Conservation (phyloP, 2,888 invertebrate species). For the Elegia similella region DNA sequence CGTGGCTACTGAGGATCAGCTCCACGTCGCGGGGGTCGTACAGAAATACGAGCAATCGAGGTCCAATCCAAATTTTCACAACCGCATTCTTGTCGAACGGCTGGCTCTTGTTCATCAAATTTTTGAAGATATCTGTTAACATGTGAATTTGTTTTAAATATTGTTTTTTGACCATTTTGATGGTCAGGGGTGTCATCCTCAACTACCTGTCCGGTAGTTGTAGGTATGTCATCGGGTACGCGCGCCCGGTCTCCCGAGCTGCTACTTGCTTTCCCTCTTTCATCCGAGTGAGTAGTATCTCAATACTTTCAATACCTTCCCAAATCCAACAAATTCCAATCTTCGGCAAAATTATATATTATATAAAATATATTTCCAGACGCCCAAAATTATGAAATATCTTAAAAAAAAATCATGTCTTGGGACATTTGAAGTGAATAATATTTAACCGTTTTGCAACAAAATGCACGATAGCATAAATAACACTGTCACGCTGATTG, state of each 20-base stretch:
- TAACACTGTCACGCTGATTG: background rate
- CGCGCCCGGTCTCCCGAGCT: too few relatives aligned
- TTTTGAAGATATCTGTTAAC: conserved; percentile 85
- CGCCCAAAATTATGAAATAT: too few relatives aligned
- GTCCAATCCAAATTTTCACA: conserved; percentile 88
- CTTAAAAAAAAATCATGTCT: background rate
- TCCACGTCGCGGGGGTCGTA: conserved; percentile 90
- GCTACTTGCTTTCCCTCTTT: too few relatives aligned
- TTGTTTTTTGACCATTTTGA: too few relatives aligned
- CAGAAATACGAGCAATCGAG: conserved; percentile 87
- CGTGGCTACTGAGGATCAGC: conserved; percentile 88
- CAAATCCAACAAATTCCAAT: too few relatives aligned
- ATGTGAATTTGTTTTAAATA: background rate
- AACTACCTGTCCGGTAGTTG: too few relatives aligned
- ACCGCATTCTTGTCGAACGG: conserved; percentile 79
- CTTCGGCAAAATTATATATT: too few relatives aligned
- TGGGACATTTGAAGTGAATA: background rate
- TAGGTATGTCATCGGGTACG: too few relatives aligned
- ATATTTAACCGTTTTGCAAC: background rate
- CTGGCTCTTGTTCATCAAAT: conserved; percentile 76
- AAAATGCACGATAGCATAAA: background rate
- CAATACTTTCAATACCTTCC: too few relatives aligned
- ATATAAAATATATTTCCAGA: too few relatives aligned
- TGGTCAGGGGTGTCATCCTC: too few relatives aligned
- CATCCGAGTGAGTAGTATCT: too few relatives aligned